Conservation (phyloP, 2,797 vertebrate species). For the Oreochromis grahami region DNA sequence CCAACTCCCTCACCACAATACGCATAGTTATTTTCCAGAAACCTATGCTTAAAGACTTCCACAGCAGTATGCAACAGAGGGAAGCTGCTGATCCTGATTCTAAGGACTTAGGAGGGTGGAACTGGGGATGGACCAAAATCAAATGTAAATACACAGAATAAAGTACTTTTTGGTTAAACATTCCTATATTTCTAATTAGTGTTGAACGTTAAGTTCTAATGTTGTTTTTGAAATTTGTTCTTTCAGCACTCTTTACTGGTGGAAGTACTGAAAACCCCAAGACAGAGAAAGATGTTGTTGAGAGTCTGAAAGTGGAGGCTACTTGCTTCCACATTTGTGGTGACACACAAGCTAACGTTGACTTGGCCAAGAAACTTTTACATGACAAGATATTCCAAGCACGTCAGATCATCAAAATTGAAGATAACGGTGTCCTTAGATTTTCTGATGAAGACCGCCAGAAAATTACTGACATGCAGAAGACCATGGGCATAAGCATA, state of each 20-base stretch:
- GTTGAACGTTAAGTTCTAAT: not conserved
- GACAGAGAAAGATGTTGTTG: conserved; percentile 19
- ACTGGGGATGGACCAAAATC: not conserved
- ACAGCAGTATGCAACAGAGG: conserved; percentile 76
- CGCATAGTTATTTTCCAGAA: conserved; percentile 84
- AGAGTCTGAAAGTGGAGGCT: conserved; percentile 24
- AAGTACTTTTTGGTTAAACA: too few species aligned
- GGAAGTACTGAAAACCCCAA: conserved; percentile 23
- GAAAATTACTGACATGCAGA: conserved; percentile 74
- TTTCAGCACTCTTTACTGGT: conserved; percentile 32
- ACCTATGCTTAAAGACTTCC: conserved; percentile 77
- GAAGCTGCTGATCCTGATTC: conserved; percentile 4
- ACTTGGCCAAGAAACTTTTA: conserved; percentile 67
- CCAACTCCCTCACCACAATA: conserved; percentile 71
- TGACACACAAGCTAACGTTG: conserved; percentile 48
- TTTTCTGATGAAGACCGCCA: conserved; percentile 62
- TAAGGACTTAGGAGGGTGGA: not conserved
- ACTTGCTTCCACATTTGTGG: conserved; percentile 83
- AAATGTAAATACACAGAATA: conserved; percentile 66
- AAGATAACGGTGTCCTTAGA: conserved; percentile 64
- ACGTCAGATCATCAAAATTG: not conserved
- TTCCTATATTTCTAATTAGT: not conserved
- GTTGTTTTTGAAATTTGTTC: not conserved
- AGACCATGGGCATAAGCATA: conserved; percentile 63
- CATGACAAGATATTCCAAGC: conserved; percentile 15